These are phyloP conservation scores for Dicerorhinus sumatrensis DNA, from an alignment of 2,113 vertebrate genomes.

Conservation along the genomic window DNA sequence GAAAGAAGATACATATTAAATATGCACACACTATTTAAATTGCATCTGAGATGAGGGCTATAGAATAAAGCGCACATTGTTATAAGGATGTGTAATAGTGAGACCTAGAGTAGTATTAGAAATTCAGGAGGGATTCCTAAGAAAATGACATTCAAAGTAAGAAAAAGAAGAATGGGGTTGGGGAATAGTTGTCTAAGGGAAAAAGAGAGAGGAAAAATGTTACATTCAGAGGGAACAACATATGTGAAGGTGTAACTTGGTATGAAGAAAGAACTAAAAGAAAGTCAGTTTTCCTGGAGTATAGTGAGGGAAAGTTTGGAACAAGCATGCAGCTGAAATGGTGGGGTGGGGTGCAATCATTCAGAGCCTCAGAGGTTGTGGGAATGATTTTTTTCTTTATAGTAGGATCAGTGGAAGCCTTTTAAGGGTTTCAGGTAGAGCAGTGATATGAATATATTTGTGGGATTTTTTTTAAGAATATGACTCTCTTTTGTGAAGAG, in stretches of 20 bases:
- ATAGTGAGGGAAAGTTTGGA: neutral
- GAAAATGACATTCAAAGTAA: neutral
- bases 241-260: neutral
- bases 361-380: neutral
- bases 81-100: neutral
- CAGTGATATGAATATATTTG: neutral
- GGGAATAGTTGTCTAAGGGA: neutral
- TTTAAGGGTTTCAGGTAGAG: neutral
- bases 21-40: neutral
- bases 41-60: neutral
- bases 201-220: neutral
- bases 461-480: neutral
- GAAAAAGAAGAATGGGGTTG: neutral
- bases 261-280: neutral
- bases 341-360: neutral
- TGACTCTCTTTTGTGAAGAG: neutral
- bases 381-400: neutral
- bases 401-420: neutral
- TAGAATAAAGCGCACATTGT: neutral
- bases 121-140: neutral
- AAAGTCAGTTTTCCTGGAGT: neutral
- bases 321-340: neutral
- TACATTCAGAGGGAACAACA: neutral
- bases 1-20: neutral
- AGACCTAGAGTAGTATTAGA: neutral